Conservation (phyloP, 2,113 vertebrate species). For the Dasyurus viverrinus region DNA sequence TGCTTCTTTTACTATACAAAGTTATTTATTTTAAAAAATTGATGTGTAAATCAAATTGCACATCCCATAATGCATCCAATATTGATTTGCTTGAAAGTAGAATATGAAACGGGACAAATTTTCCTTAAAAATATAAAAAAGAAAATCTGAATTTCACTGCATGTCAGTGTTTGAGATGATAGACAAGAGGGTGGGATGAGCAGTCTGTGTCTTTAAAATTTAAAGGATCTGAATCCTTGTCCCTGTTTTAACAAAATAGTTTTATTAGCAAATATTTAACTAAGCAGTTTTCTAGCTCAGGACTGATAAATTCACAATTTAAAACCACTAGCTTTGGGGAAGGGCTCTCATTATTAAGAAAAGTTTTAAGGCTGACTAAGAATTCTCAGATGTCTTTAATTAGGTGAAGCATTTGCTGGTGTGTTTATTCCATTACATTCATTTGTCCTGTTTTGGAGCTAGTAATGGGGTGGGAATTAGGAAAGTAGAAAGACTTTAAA, state of each 20-base stretch:
- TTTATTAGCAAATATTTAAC: background rate
- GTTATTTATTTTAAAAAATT: background rate
- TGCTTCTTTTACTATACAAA: background rate
- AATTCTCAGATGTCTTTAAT: conserved; percentile 61
- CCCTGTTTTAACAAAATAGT: background rate
- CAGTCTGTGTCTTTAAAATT: background rate
- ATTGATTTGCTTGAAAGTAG: background rate
- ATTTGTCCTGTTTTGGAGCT: conserved; percentile 67
- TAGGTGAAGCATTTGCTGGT: conserved; percentile 43
- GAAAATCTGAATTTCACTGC: conserved; percentile 8
- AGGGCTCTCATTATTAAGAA: background rate
- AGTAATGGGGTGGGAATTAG: conserved; percentile 2
- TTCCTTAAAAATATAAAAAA: conserved; percentile 8
- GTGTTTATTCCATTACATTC: conserved; percentile 48
- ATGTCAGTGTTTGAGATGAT: conserved; percentile 1
- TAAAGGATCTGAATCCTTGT: background rate
- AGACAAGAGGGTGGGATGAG: background rate
- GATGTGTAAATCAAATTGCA: background rate
- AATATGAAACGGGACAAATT: conserved; percentile 27
- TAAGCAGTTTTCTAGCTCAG: background rate
- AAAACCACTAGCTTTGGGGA: background rate
- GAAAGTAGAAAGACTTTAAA: background rate
- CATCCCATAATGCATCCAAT: background rate
- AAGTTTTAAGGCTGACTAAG: conserved; percentile 35
- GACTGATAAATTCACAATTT: background rate